A percentile compares a stretch with the other conserved stretches of the same genome.
These are phyloP conservation scores for Tetramorium parvispinum DNA, from an alignment of 1,140 invertebrate genomes.

Conservation along the genomic window DNA sequence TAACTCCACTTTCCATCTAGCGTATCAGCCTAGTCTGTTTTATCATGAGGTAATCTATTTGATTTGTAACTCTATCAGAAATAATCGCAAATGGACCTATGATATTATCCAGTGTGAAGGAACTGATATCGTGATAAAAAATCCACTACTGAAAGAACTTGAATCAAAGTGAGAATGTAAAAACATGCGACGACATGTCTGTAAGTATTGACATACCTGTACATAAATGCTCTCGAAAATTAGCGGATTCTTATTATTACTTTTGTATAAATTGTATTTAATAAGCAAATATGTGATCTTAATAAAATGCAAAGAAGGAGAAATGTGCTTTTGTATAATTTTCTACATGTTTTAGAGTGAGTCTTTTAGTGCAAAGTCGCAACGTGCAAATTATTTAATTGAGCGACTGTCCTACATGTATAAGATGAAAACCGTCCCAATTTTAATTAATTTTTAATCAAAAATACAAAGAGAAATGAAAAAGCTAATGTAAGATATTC, in stretches of 20 bases:
- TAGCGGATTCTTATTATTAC: not conserved
- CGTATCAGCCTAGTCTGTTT: not conserved
- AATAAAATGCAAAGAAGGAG: not conserved
- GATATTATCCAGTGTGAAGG: constrained; percentile 83
- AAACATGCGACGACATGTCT: not conserved
- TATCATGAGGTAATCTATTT: not conserved
- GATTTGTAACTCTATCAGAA: constrained; percentile 65
- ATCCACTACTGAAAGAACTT: constrained; percentile 71
- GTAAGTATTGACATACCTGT: not conserved
- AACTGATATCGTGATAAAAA: constrained; percentile 76
- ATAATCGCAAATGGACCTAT: constrained; percentile 82
- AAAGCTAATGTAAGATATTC: too few species aligned
- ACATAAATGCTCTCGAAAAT: not conserved
- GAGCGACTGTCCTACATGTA: too few species aligned
- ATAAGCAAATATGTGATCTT: not conserved
- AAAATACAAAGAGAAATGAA: too few species aligned
- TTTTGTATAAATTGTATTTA: not conserved
- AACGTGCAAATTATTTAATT: not conserved
- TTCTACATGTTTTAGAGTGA: not conserved
- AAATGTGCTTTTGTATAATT: not conserved
- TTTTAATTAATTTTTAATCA: too few species aligned
- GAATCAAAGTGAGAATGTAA: constrained; percentile 30
- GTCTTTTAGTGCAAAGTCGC: not conserved
- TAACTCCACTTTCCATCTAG: constrained; percentile 52
- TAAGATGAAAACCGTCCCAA: not conserved